phyloP scores from a whole-genome alignment of 2,888 invertebrate genomes.

The Anodontia alba region DNA sequence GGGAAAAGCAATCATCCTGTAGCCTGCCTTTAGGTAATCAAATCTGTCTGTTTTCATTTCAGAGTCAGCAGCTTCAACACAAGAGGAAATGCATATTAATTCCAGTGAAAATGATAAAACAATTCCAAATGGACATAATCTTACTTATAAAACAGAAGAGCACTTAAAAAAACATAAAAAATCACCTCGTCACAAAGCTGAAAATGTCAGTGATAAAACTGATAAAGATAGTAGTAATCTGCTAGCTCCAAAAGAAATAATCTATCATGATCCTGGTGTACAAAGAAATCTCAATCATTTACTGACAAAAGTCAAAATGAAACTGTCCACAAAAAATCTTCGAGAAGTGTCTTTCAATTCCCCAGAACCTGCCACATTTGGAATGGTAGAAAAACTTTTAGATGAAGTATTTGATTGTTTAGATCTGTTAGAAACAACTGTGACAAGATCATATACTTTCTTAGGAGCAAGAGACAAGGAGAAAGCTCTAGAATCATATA shows the following conservation, averaged over 20 bases:
- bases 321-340: slow-evolving; percentile 31
- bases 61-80: not conserved
- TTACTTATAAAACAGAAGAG: not conserved
- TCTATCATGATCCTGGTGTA: slow-evolving; percentile 5
- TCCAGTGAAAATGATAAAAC: not conserved
- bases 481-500: slow-evolving; percentile 54
- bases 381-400: slow-evolving; percentile 50
- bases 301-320: slow-evolving; percentile 45
- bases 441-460: slow-evolving; percentile 54
- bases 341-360: slow-evolving; percentile 35
- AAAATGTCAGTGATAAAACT: not conserved
- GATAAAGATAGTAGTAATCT: not conserved
- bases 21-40: too few species aligned
- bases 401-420: slow-evolving; percentile 48
- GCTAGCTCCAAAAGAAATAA: not conserved
- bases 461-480: slow-evolving; percentile 54
- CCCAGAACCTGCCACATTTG: slow-evolving; percentile 56
- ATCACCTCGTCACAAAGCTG: not conserved
- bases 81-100: not conserved
- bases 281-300: slow-evolving; percentile 34
- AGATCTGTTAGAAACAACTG: slow-evolving; percentile 52
- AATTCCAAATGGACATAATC: not conserved
- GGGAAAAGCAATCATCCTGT: too few species aligned
- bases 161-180: not conserved
- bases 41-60: not conserved